These are phyloP conservation scores for Clarias macrocephalus DNA, from an alignment of 2,113 vertebrate genomes.

Conservation along the genomic window DNA sequence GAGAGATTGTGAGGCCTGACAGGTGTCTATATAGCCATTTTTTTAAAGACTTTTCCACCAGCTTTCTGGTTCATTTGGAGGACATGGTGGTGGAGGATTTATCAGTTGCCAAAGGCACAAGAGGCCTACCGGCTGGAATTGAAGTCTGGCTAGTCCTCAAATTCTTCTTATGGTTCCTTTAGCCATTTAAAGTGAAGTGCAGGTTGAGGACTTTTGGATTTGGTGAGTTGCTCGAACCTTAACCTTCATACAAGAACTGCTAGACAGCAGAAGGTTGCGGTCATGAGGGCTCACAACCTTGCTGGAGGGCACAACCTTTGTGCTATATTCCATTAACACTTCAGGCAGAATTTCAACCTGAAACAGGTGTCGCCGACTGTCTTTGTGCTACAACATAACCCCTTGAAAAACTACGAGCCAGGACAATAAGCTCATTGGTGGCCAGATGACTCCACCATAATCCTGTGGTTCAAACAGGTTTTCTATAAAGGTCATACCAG, in stretches of 20 bases:
- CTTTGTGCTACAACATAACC: not conserved
- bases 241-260: not conserved
- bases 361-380: not conserved
- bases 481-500: not conserved
- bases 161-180: not conserved
- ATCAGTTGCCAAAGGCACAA: not conserved
- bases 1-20: not conserved
- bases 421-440: not conserved
- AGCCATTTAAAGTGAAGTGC: not conserved
- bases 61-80: not conserved
- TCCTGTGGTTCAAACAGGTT: not conserved
- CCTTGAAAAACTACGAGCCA: not conserved
- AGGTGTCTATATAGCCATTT: not conserved
- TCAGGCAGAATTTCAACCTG: not conserved
- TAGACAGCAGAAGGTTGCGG: not conserved
- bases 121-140: not conserved
- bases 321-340: not conserved
- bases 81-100: not conserved
- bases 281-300: not conserved
- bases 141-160: not conserved
- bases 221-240: not conserved
- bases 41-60: not conserved
- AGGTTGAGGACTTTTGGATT: not conserved
- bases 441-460: not conserved
- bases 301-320: not conserved